phyloP scores from a whole-genome alignment of 2,888 invertebrate genomes.

The Neoscelio sp. region DNA sequence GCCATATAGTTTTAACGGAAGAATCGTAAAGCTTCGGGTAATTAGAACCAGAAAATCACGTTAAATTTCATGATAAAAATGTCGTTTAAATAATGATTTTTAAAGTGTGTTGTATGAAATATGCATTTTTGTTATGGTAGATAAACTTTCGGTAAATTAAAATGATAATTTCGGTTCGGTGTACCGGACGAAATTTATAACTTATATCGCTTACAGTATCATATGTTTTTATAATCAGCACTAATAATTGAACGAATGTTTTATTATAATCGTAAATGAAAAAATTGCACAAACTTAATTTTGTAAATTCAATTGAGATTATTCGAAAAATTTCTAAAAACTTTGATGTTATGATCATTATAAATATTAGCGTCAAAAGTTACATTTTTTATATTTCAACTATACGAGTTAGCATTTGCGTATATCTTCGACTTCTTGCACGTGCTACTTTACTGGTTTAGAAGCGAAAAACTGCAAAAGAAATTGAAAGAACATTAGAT shows the following conservation, averaged over 20 bases:
- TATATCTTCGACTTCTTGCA: constrained; percentile 18
- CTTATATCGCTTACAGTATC: too few relatives aligned
- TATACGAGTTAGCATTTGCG: constrained; percentile 10
- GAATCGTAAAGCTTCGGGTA: constrained; percentile 22
- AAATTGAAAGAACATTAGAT: constrained; percentile 21
- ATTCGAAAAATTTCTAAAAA: constrained; percentile 9
- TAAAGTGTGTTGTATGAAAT: neutral
- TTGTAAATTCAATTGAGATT: neutral
- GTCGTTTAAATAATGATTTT: constrained; percentile 9
- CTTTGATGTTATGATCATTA: constrained; percentile 10
- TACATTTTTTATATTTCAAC: constrained; percentile 17
- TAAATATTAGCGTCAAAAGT: constrained; percentile 20
- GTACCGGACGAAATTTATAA: too few relatives aligned
- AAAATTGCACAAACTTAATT: constrained; percentile 10
- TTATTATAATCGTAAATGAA: neutral
- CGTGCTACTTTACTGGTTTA: constrained; percentile 16
- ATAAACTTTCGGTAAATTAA: neutral
- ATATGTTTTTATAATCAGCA: neutral
- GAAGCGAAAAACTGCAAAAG: constrained; percentile 11
- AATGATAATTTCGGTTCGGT: neutral
- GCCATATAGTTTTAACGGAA: constrained; percentile 33
- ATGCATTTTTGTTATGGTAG: neutral
- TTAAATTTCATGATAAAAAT: constrained; percentile 36
- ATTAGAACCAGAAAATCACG: constrained; percentile 15
- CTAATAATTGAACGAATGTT: neutral